Base-by-base conservation (phyloP, 1,140 invertebrate genomes). In the Aplysia californica region DNA sequence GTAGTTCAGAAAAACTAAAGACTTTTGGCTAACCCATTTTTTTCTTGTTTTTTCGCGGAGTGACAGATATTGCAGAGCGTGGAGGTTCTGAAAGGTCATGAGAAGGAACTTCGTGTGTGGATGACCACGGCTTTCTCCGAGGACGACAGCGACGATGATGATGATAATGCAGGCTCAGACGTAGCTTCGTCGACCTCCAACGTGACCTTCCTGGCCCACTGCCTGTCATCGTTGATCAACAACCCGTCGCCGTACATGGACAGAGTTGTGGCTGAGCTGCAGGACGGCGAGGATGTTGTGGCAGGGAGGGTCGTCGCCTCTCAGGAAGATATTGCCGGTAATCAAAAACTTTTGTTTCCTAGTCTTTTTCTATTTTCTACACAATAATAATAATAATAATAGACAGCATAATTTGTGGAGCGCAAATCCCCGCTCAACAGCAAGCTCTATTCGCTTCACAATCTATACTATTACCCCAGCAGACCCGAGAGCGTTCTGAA, bases 231-330 rank as follows among this genome's bases (percentile, higher is more conserved):
- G 38, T 21, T 75, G 2, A 66, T 75, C 18, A 75, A 65, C 72
- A 75, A 66, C 61, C 72, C 72, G 23, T 6, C 31, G 20, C 72
- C 72, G 23, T 75, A 65, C 39, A 23, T 66, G 29, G 72, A 75
- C 61, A 64, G 72, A 33, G 23, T 75, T 1, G 31, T 75, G 58
- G 72, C 50, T 10, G 44, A 21, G 23, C 15, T 55, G n/a, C 4
- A 5, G 39, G 50, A 39, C 5, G 68, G 58, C 3, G 38, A 56
- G 6, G 29, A 55, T 33, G 36, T 58, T 23, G 68, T 31, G 18
- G 3, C 68, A 26, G 21, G 15, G 1, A 56, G 50, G 29, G n/a
- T 39, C 29, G 56, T n/a, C n/a, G n/a, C n/a, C n/a, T n/a, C n/a
- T n/a, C n/a, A n/a, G n/a, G n/a, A n/a, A n/a, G n/a, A n/a, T n/a